Conservation (phyloP, 30 jellyfish, hydroid and myxozoan genomes). For the Catostylus mosaicus region DNA sequence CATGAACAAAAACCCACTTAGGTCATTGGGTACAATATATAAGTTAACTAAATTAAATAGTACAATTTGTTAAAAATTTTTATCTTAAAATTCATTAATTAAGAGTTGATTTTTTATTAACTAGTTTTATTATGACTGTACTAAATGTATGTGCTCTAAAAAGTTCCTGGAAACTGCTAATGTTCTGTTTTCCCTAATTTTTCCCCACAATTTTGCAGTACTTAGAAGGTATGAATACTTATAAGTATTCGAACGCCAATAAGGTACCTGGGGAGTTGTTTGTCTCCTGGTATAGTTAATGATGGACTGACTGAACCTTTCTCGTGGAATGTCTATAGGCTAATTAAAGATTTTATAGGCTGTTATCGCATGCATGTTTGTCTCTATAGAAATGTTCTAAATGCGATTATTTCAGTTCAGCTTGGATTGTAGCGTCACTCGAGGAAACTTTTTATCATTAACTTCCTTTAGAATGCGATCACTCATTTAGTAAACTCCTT, state of each 20-base stretch:
- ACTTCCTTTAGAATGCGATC: background rate
- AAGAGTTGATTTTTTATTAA: too few relatives aligned
- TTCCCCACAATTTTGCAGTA: background rate
- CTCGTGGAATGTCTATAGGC: background rate
- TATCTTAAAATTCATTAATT: too few relatives aligned
- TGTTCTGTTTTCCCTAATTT: background rate
- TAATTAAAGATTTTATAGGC: too few relatives aligned
- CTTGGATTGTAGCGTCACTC: background rate
- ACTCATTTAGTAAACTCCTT: background rate
- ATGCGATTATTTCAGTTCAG: background rate
- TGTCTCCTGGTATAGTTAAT: background rate
- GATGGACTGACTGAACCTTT: background rate
- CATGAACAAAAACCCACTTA: too few relatives aligned
- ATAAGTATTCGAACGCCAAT: background rate
- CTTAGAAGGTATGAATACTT: background rate
- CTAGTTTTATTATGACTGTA: too few relatives aligned
- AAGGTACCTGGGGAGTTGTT: background rate
- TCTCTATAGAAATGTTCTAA: background rate
- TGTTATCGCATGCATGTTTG: too few relatives aligned
- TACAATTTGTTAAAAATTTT: too few relatives aligned
- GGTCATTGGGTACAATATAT: too few relatives aligned
- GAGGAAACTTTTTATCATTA: background rate
- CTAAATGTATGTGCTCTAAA: background rate
- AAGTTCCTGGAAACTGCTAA: background rate
- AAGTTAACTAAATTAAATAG: too few relatives aligned